A percentile compares a stretch with the other conserved stretches of the same genome.
These are phyloP conservation scores for Omphaloscelis lunosa DNA, from an alignment of 2,888 invertebrate species.

Conservation along the genomic window DNA sequence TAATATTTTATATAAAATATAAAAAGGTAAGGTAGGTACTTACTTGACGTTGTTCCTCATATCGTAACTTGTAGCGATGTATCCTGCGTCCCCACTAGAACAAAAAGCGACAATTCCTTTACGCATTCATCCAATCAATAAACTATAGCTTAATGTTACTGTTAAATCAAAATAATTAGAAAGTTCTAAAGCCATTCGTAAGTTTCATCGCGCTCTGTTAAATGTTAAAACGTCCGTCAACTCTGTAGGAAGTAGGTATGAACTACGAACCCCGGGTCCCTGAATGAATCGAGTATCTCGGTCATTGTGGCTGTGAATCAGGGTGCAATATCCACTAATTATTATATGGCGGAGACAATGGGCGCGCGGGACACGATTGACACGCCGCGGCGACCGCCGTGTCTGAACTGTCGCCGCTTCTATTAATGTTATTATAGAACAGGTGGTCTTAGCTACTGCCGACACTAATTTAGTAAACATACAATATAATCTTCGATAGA, in stretches of 20 bases:
- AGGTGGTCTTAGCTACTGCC: constrained; percentile 66
- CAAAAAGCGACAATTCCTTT: constrained; percentile 61
- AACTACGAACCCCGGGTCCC: constrained; percentile 70
- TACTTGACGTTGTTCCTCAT: constrained; percentile 88
- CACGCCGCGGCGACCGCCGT: constrained; percentile 69
- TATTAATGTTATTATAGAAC: constrained; percentile 68
- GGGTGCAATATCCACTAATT: constrained; percentile 81
- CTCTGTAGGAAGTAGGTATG: constrained; percentile 41
- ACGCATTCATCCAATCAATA: neutral
- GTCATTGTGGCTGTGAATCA: constrained; percentile 74
- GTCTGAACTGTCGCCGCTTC: constrained; percentile 66
- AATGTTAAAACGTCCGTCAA: constrained; percentile 10
- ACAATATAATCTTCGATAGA: constrained; percentile 43
- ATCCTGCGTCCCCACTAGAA: constrained; percentile 87
- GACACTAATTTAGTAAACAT: constrained; percentile 56
- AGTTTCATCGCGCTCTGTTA: constrained; percentile 3
- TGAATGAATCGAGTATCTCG: constrained; percentile 71
- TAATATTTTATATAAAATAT: too few relatives aligned
- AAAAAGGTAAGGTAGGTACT: constrained; percentile 76
- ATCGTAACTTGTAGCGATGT: constrained; percentile 84
- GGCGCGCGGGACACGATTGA: constrained; percentile 68
- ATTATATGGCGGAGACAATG: constrained; percentile 76
- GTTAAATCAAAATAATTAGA: constrained; percentile 8
- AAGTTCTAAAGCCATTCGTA: constrained; percentile 25
- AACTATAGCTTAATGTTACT: neutral